phyloP scores from a whole-genome alignment of 2,113 vertebrate species.

The Etheostoma cragini region DNA sequence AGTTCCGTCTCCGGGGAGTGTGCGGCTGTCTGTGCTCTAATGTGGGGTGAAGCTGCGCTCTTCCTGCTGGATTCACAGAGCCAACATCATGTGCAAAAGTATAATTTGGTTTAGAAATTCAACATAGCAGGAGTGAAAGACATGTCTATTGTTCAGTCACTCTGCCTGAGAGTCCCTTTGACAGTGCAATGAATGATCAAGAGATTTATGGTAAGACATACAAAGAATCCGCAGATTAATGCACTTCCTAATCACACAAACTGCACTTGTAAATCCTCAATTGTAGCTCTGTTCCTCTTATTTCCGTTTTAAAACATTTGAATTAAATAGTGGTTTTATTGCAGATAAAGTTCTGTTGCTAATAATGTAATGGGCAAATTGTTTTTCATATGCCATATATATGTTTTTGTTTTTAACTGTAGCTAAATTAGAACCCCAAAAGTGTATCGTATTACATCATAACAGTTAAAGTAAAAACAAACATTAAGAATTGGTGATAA shows the following conservation, averaged over 20 bases:
- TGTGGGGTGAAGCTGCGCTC: conserved; percentile 28
- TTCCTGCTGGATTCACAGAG: conserved; percentile 22
- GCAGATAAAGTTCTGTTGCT: background rate
- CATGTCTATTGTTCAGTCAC: background rate
- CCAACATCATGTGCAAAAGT: background rate
- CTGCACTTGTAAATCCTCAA: background rate
- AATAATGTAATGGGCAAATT: background rate
- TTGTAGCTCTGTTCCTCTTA: background rate
- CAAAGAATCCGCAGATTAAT: background rate
- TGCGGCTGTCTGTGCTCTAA: conserved; percentile 14
- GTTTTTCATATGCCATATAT: background rate
- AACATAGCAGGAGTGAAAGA: background rate
- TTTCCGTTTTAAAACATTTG: background rate
- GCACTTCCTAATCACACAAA: background rate
- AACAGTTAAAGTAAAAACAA: conserved; percentile 9
- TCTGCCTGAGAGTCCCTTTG: background rate
- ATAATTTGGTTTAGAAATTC: background rate
- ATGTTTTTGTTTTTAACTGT: background rate
- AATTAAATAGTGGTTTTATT: background rate
- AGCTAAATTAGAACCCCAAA: background rate
- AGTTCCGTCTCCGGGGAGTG: conserved; percentile 43
- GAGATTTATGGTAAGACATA: conserved; percentile 6
- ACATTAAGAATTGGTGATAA: background rate
- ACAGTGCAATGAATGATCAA: background rate
- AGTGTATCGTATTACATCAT: background rate